These are phyloP conservation scores for Rattus norvegicus DNA, from an alignment of 2,113 vertebrate species.

Conservation along the genomic window GRCr8 NC_086024.1:71604001-71604500, in stretches of 20 bases:
- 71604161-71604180: not conserved
- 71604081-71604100: not conserved
- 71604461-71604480: not conserved
- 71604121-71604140: not conserved
- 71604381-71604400: not conserved
- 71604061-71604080: not conserved
- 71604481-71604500: not conserved
- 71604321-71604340: not conserved
- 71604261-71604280: not conserved
- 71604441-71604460: not conserved
- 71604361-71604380: not conserved
- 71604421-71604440: not conserved
- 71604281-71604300: not conserved
- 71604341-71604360: not conserved
- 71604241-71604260: not conserved
- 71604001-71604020: slow-evolving; percentile 16
- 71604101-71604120: not conserved
- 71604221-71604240: not conserved
- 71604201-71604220: not conserved
- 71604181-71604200: not conserved
- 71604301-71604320: slow-evolving; percentile 1
- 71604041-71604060: not conserved
- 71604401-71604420: slow-evolving; percentile 7
- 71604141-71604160: not conserved
- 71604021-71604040: not conserved